Conservation (phyloP, 2,888 invertebrate species). For the Fissipunctia ypsillon region DNA sequence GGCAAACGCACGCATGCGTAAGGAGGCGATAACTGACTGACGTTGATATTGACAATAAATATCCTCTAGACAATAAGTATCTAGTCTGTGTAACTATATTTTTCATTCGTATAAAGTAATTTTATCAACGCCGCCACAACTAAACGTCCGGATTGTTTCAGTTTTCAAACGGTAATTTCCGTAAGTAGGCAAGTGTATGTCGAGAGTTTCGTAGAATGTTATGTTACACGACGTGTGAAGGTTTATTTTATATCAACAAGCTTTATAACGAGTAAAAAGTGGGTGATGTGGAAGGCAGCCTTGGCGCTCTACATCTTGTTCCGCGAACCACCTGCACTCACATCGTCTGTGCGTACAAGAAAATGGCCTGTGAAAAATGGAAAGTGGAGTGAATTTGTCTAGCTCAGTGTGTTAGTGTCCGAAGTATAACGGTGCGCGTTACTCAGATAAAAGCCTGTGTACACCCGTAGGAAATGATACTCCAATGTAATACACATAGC, state of each 20-base stretch:
- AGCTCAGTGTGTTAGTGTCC: slow-evolving; percentile 85
- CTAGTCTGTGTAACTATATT: slow-evolving; percentile 27
- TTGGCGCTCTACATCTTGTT: slow-evolving; percentile 82
- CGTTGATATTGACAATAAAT: slow-evolving; percentile 57
- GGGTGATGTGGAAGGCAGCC: slow-evolving; percentile 79
- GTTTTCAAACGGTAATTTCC: slow-evolving; percentile 66
- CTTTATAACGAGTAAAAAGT: slow-evolving; percentile 81
- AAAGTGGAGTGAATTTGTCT: slow-evolving; percentile 89
- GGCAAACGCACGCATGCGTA: slow-evolving; percentile 56
- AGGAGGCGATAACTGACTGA: slow-evolving; percentile 61
- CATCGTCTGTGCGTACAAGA: slow-evolving; percentile 80
- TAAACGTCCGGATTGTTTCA: slow-evolving; percentile 60
- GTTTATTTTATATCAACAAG: slow-evolving; percentile 76
- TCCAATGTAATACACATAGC: slow-evolving; percentile 74
- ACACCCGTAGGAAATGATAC: slow-evolving; percentile 77
- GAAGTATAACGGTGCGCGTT: slow-evolving; percentile 80
- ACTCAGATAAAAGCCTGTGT: slow-evolving; percentile 73
- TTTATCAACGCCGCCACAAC: slow-evolving; percentile 48
- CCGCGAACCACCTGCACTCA: slow-evolving; percentile 83
- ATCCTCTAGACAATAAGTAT: slow-evolving; percentile 30
- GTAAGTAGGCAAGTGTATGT: slow-evolving; percentile 68
- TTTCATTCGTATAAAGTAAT: slow-evolving; percentile 43
- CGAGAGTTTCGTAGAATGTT: slow-evolving; percentile 66
- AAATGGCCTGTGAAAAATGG: slow-evolving; percentile 88
- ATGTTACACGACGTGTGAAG: slow-evolving; percentile 65